phyloP scores from a whole-genome alignment of 2,797 vertebrate species.

The Neosilurus mollespiculum region DNA sequence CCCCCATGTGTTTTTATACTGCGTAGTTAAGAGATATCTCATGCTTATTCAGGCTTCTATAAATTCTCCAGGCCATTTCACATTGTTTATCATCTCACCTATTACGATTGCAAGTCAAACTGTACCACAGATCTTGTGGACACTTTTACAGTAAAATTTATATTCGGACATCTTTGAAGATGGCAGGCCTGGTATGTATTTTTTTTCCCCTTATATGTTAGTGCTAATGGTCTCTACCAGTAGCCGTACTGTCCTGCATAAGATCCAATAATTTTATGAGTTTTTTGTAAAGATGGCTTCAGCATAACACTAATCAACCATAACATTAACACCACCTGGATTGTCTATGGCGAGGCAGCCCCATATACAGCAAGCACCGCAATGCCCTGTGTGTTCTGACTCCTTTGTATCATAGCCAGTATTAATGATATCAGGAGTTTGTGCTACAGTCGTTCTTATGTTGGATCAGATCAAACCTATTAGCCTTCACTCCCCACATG shows the following conservation, averaged over 20 bases:
- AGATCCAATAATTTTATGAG: conserved; percentile 65
- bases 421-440: too few species aligned
- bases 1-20: conserved; percentile 33
- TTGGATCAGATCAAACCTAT: too few species aligned
- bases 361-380: too few species aligned
- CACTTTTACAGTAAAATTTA: background rate
- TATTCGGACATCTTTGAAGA: conserved; percentile 9
- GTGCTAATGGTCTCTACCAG: conserved; percentile 16
- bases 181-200: background rate
- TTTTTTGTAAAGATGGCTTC: conserved; percentile 61
- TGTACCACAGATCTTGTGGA: background rate
- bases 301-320: too few species aligned
- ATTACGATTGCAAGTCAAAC: conserved; percentile 7
- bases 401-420: too few species aligned
- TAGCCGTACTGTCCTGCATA: conserved; percentile 63
- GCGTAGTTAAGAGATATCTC: conserved; percentile 34
- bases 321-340: too few species aligned
- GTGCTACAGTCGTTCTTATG: too few species aligned
- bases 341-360: too few species aligned
- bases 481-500: too few species aligned
- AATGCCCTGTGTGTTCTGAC: too few species aligned
- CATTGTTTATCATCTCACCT: background rate
- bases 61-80: conserved; percentile 14
- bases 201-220: background rate
- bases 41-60: conserved; percentile 29